Evolutionary conservation across 2,888 invertebrate species (phyloP), one percentile per base, ranked within the genome.

Genomic region (Tryphoninae sp.): DNA sequence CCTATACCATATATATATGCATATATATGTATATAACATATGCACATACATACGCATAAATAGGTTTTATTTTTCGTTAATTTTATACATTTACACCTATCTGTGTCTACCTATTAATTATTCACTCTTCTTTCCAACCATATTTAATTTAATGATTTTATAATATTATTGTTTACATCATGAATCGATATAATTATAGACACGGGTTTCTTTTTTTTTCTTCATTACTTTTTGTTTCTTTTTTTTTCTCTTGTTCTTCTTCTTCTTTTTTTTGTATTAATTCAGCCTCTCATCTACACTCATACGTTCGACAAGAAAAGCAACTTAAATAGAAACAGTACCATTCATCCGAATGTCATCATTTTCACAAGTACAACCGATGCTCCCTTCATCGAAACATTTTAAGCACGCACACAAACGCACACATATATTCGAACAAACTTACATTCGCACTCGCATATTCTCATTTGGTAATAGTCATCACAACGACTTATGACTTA

Each of bases 381-480:
- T 78, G 71, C 76, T 83, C 74, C 59, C 80, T 55, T 74, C 74
- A 61, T 77, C 74, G 76, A 77, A 61, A 74, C 74, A 62, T 71
- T 62, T 73, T 82, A 72, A 73, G 23, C 80, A 59, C 77, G 22
- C 74, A 71, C 49, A 65, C 64, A 85, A 81, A 86, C 85, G 86
- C 72, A 83, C 71, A 80, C 74, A 81, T 76, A 71, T n/a, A 68
- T 74, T 64, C 67, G 62, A 16, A 22, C 49, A 42, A 23, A 49
- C 61, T 19, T 33, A 59, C 81, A 80, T 77, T 68, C 84, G 69
- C 78, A 74, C 83, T 49, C 83, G 72, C 83, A 81, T 85, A 86
- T 84, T 87, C 86, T 87, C 89, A 88, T 90, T 90, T 90, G 89
- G 89, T 89, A 88, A 86, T 59, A 87, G 86, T 88, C 87, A 88